Evolutionary conservation across 1,140 invertebrate genomes (phyloP).

Genomic region (Thaumetopoea pityocampa): DNA sequence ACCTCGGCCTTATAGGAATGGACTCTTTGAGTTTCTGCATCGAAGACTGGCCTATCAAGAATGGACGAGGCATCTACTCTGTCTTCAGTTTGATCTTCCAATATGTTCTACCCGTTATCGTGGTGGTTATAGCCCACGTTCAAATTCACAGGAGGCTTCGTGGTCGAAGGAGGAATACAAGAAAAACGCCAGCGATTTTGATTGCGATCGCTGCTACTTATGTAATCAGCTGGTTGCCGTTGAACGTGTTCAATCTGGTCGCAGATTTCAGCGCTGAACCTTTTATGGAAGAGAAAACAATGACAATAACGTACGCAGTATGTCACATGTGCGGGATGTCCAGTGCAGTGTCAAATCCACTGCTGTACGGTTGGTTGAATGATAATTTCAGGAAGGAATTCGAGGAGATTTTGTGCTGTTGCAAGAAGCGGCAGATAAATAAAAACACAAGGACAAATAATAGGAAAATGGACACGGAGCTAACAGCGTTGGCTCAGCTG

Average conservation of each 20-base stretch:
- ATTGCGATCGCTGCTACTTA: constrained; percentile 91
- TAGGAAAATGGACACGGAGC: constrained; percentile 74
- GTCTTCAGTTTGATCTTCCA: constrained; percentile 89
- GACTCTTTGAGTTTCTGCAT: constrained; percentile 82
- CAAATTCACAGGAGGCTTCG: constrained; percentile 76
- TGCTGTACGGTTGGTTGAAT: constrained; percentile 98
- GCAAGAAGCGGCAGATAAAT: constrained; percentile 64
- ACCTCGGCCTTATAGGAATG: constrained; percentile 76
- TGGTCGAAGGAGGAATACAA: constrained; percentile 77
- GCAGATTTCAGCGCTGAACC: constrained; percentile 82
- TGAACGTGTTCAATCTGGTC: constrained; percentile 89
- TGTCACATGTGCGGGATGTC: constrained; percentile 90
- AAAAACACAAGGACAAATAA: constrained; percentile 73
- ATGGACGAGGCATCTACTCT: constrained; percentile 88
- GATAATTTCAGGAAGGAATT: constrained; percentile 99
- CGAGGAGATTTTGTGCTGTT: constrained; percentile 87
- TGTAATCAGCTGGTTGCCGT: constrained; percentile 90
- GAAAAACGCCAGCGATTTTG: constrained; percentile 88
- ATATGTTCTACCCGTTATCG: constrained; percentile 89
- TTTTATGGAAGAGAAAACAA: constrained; percentile 73
- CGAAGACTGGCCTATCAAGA: constrained; percentile 84
- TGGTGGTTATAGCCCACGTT: constrained; percentile 82
- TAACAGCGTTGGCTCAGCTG: constrained; percentile 78
- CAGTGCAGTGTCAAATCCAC: constrained; percentile 90
- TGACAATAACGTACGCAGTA: constrained; percentile 83